Conservation (phyloP, 2,113 vertebrate species). For the Gymnobelideus leadbeateri region DNA sequence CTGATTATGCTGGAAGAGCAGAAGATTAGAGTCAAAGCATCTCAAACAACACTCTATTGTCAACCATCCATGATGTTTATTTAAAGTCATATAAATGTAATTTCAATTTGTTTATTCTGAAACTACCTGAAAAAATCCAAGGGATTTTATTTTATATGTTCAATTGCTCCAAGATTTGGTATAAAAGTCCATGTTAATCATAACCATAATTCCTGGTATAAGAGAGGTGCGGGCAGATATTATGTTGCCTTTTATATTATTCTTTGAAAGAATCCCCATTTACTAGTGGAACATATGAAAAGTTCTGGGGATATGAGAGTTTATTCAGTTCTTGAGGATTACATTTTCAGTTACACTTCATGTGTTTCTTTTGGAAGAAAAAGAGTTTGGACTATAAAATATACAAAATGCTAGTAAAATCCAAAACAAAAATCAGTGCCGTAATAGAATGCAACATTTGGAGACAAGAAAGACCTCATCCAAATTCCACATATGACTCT, state of each 20-base stretch:
- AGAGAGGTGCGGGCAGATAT: background rate
- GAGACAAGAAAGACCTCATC: background rate
- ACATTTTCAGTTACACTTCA: background rate
- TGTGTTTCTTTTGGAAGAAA: background rate
- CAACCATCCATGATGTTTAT: background rate
- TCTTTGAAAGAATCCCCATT: constrained; percentile 8
- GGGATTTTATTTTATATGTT: background rate
- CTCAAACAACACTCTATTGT: background rate
- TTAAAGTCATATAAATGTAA: background rate
- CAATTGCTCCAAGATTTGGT: background rate
- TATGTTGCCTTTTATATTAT: background rate
- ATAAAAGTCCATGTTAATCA: background rate
- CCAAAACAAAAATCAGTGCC: background rate
- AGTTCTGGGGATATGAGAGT: background rate
- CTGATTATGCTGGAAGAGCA: background rate
- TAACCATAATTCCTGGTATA: background rate
- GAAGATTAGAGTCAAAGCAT: background rate
- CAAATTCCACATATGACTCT: background rate
- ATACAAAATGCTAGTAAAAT: background rate
- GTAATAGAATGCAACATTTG: background rate
- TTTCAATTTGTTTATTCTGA: background rate
- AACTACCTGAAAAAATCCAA: background rate
- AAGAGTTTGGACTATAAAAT: constrained; percentile 9
- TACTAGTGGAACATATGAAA: background rate
- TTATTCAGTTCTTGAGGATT: constrained; percentile 29